Evolutionary conservation across 2,797 vertebrate genomes (phyloP).

Genomic region (Phoeniculus purpureus): DNA sequence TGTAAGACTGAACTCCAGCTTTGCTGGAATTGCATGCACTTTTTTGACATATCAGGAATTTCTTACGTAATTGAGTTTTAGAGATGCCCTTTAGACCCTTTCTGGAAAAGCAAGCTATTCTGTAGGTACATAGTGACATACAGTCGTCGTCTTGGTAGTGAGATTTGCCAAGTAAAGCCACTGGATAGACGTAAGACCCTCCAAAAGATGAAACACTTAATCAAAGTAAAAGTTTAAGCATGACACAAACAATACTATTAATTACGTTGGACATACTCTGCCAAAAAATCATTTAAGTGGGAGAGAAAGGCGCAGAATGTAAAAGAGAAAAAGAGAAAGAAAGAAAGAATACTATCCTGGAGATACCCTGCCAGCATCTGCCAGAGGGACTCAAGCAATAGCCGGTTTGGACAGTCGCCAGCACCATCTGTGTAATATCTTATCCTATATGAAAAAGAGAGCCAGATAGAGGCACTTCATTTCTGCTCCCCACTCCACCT

Average conservation of each 20-base stretch:
- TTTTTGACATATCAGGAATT: constrained; percentile 15
- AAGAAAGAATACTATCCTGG: constrained; percentile 49
- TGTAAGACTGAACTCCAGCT: constrained; percentile 44
- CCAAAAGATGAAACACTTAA: constrained; percentile 46
- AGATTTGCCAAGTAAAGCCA: constrained; percentile 42
- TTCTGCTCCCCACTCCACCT: constrained; percentile 60
- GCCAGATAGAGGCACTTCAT: constrained; percentile 62
- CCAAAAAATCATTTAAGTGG: constrained; percentile 23
- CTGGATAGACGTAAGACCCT: constrained; percentile 52
- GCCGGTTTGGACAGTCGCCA: constrained; percentile 71
- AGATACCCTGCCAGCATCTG: constrained; percentile 65
- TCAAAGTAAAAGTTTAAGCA: constrained; percentile 60
- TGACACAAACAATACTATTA: constrained; percentile 62
- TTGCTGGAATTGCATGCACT: constrained; percentile 48
- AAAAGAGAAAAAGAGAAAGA: background rate
- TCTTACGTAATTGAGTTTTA: constrained; percentile 43
- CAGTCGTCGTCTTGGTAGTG: constrained; percentile 52
- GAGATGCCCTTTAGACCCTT: constrained; percentile 43
- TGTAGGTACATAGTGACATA: constrained; percentile 52
- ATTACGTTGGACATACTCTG: constrained; percentile 46
- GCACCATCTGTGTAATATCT: constrained; percentile 73
- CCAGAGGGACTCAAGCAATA: constrained; percentile 66
- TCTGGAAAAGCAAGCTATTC: constrained; percentile 46
- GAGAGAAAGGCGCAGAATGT: constrained; percentile 21
- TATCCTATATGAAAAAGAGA: constrained; percentile 36